Evolutionary conservation across 2,113 vertebrate species (phyloP).

Genomic region (Phycodurus eques): DNA sequence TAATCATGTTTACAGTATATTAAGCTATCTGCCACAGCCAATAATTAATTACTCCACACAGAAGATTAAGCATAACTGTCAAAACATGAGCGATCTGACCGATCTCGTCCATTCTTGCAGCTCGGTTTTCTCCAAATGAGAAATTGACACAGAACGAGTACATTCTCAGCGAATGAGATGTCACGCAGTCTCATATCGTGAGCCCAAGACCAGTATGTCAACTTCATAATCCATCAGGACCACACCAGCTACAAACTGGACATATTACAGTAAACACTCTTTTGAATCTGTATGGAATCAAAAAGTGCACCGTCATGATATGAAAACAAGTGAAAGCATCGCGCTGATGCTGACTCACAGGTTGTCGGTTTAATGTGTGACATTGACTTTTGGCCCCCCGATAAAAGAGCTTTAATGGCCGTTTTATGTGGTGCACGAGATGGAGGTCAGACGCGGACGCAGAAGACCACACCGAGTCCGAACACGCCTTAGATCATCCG

Average conservation of each 20-base stretch:
- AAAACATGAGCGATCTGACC: too few species aligned
- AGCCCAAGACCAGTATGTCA: background rate
- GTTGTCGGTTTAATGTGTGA: background rate
- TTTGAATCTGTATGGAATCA: background rate
- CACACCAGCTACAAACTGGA: background rate
- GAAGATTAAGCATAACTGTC: too few species aligned
- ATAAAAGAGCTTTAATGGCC: slow-evolving; percentile 7
- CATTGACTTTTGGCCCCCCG: background rate
- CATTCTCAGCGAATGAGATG: too few species aligned
- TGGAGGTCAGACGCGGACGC: background rate
- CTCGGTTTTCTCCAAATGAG: background rate
- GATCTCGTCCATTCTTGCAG: too few species aligned
- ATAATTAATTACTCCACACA: too few species aligned
- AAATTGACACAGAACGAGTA: background rate
- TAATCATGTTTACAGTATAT: too few species aligned
- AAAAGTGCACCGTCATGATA: slow-evolving; percentile 2
- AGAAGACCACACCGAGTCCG: background rate
- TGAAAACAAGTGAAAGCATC: slow-evolving; percentile 3
- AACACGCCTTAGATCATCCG: background rate
- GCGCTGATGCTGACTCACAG: slow-evolving; percentile 1
- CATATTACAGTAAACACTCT: background rate
- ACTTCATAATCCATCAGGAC: background rate
- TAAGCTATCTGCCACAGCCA: too few species aligned
- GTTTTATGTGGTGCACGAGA: slow-evolving; percentile 8
- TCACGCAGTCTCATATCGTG: background rate